Base-by-base conservation (phyloP, 2,888 invertebrate species). In the Sylvicola fuscatus region DNA sequence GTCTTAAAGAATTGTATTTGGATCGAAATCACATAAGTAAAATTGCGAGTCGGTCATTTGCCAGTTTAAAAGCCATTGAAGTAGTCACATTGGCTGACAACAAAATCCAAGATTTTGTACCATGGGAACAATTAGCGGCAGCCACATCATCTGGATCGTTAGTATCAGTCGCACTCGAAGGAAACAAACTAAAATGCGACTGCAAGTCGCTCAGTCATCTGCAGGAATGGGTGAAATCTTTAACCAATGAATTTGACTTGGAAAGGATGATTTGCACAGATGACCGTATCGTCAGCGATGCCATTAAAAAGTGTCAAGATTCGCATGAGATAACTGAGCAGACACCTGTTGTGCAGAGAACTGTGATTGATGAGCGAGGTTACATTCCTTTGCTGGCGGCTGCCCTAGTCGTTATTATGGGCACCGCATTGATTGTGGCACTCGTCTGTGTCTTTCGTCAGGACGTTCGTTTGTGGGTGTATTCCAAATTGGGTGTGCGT, bases 141-240 rank as follows among this genome's bases (percentile, higher is more conserved):
- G 60, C 66, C 43, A 60, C 63, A 41, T 62, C 64, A 47, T 70
- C 73, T 47, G 36, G 38, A 6, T 53, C 59, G 41, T 53, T 57
- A 36, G 70, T 72, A 47, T 70, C 69, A 49, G 70, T 82, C 45
- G 71, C 74, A 37, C 64, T 81, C 41, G 72, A 75, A 48, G 75
- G 77, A 47, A 82, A 81, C 66, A 72, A 72, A 53, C 82, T 81
- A 81, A 72, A 72, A 54, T 83, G 83, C 60, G 76, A 80, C 52
- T 83, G 83, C 59, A 66, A 65, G 49, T 73, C 74, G 48, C 66
- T 79, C 36, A 66, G 65, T 42, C 69, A 70, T 47, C 60, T 80
- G 47, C 70, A 74, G 50, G 65, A 69, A 45, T 80, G 79, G 79
- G 56, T 79, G 40, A 62, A 67, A 49, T 66, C 71, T 51, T 72